Evolutionary conservation across 1,140 invertebrate genomes (phyloP).

Genomic region (Micrasema minimum): DNA sequence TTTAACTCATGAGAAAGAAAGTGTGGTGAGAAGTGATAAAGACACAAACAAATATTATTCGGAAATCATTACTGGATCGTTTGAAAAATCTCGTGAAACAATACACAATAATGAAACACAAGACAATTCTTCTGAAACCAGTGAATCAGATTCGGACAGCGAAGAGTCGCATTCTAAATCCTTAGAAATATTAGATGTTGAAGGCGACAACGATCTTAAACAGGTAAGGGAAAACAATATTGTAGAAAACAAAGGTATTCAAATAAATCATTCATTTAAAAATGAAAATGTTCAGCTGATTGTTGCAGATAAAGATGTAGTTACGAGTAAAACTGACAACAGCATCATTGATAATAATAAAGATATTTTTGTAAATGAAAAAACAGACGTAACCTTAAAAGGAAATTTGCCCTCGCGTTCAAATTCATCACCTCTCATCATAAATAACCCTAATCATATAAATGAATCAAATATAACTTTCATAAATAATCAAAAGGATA

Average conservation of each 20-base stretch:
- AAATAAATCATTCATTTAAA: conserved; percentile 31
- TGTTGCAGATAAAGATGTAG: conserved; percentile 17
- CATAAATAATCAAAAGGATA: background rate
- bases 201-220: conserved; percentile 27
- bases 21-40: too few relatives aligned
- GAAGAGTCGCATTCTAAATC: conserved; percentile 26
- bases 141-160: conserved; percentile 31
- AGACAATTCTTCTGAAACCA: conserved; percentile 7
- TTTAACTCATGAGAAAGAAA: too few relatives aligned
- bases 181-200: background rate
- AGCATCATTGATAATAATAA: conserved; percentile 10
- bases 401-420: too few relatives aligned
- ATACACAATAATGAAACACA: too few relatives aligned
- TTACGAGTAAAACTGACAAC: conserved; percentile 2
- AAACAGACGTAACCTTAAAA: too few relatives aligned
- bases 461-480: background rate
- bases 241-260: conserved; percentile 25
- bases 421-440: conserved; percentile 5
- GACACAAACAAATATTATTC: too few relatives aligned
- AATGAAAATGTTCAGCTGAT: conserved; percentile 40
- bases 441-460: background rate
- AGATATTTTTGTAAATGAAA: background rate
- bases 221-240: conserved; percentile 32
- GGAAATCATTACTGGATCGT: too few relatives aligned
- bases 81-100: too few relatives aligned